Evolutionary conservation across 2,797 vertebrate species (phyloP).

Genomic region (Enteromius thamalakanensis): DNA sequence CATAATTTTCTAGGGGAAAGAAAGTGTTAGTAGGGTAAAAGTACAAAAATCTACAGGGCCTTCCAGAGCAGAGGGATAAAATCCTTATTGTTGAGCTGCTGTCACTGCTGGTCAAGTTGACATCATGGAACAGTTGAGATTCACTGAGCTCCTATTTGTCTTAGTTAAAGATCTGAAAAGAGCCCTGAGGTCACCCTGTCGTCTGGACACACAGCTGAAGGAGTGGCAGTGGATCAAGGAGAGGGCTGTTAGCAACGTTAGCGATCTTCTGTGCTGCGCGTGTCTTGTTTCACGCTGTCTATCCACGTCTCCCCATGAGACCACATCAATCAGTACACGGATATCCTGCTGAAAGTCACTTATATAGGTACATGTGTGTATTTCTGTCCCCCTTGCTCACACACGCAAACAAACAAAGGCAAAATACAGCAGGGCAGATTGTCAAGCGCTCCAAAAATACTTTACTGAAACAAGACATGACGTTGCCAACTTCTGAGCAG

Average conservation of each 20-base stretch:
- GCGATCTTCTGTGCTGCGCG: not conserved
- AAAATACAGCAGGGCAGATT: conserved; percentile 16
- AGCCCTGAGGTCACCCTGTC: conserved; percentile 27
- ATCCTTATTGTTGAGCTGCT: not conserved
- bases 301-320: conserved; percentile 6
- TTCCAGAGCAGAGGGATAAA: not conserved
- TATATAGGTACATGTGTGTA: conserved; percentile 16
- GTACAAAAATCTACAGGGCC: not conserved
- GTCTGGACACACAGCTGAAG: conserved; percentile 42
- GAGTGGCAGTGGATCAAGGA: conserved; percentile 35
- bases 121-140: conserved; percentile 40
- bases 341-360: conserved; percentile 50
- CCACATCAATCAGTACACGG: conserved; percentile 29
- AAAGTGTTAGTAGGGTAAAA: not conserved
- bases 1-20: too few species aligned
- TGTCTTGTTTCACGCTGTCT: conserved; percentile 36
- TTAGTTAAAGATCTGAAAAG: conserved; percentile 20
- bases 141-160: conserved; percentile 15
- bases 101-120: conserved; percentile 29
- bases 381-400: conserved; percentile 17
- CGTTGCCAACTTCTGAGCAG: not conserved
- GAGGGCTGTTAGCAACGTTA: conserved; percentile 9
- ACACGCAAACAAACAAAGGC: conserved; percentile 12
- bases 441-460: conserved; percentile 31
- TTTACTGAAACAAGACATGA: not conserved